phyloP scores from a whole-genome alignment of 1,140 invertebrate species.

The Globodera ellingtonae region DNA sequence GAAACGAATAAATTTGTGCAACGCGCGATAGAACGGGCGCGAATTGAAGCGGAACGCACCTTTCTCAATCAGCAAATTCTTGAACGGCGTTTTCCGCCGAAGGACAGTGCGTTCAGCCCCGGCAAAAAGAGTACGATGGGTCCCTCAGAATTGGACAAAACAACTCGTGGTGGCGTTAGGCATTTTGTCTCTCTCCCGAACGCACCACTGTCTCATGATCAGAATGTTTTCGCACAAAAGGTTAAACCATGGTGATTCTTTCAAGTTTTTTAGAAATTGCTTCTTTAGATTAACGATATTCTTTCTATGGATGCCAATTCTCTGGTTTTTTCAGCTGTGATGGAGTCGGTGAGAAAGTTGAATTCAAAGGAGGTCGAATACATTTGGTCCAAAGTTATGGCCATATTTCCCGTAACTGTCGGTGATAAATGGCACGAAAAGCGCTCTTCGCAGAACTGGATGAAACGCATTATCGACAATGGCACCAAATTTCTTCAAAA shows the following conservation, averaged over 20 bases:
- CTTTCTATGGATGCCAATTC: conserved; percentile 16
- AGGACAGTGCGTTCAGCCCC: conserved; percentile 9
- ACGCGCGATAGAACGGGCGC: conserved; percentile 38
- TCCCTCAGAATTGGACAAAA: not conserved
- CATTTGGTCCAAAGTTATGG: conserved; percentile 49
- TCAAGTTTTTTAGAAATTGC: not conserved
- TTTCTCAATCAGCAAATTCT: conserved; percentile 54
- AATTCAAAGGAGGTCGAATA: conserved; percentile 41
- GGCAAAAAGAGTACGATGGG: conserved; percentile 12
- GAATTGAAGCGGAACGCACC: conserved; percentile 47
- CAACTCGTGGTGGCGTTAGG: not conserved
- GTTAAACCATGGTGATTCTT: conserved; percentile 17
- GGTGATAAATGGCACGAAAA: conserved; percentile 32
- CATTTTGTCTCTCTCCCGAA: conserved; percentile 9
- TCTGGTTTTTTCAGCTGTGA: conserved; percentile 26
- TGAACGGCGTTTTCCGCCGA: conserved; percentile 27
- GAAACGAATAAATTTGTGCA: conserved; percentile 46
- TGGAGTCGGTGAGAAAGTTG: conserved; percentile 38
- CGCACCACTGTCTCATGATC: conserved; percentile 30
- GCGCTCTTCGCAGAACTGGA: conserved; percentile 47
- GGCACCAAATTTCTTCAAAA: conserved; percentile 45
- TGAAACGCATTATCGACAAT: conserved; percentile 35
- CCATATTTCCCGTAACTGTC: conserved; percentile 25
- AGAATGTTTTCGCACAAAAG: conserved; percentile 39
- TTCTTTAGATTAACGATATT: conserved; percentile 30